Evolutionary conservation across 2,888 invertebrate genomes (phyloP).

Genomic region (Dioctria rufipes): DNA sequence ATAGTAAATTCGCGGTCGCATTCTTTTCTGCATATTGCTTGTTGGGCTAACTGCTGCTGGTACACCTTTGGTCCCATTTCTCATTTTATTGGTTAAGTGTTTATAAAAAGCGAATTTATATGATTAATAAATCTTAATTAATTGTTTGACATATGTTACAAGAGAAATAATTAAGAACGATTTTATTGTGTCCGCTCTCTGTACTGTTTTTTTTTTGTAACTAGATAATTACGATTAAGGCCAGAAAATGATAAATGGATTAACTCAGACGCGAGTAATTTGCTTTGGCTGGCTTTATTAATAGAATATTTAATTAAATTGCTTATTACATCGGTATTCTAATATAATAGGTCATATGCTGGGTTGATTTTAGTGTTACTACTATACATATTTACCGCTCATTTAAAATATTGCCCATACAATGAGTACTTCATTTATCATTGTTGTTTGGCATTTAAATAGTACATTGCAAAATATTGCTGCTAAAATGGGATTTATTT

Average conservation of each 20-base stretch:
- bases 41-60: not conserved
- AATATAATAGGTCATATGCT: not conserved
- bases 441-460: not conserved
- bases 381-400: not conserved
- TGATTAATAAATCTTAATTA: conserved; percentile 35
- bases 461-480: not conserved
- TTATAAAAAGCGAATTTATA: conserved; percentile 30
- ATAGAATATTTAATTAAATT: conserved; percentile 26
- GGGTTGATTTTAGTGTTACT: not conserved
- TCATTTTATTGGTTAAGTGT: conserved; percentile 4
- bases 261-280: conserved; percentile 24
- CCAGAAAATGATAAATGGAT: conserved; percentile 20
- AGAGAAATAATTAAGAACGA: conserved; percentile 30
- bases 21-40: too few species aligned
- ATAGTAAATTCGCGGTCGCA: too few species aligned
- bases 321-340: conserved; percentile 12
- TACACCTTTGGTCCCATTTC: conserved; percentile 23
- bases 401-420: too few species aligned
- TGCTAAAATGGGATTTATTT: too few species aligned
- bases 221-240: not conserved
- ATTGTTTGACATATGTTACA: conserved; percentile 11
- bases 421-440: not conserved
- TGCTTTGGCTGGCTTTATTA: conserved; percentile 24
- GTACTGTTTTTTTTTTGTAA: conserved; percentile 12
- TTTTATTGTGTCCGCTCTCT: not conserved